Evolutionary conservation across 1,140 invertebrate species (phyloP), one percentile per base, ranked within the genome.

Genomic region (Pseudoatta argentina): DNA sequence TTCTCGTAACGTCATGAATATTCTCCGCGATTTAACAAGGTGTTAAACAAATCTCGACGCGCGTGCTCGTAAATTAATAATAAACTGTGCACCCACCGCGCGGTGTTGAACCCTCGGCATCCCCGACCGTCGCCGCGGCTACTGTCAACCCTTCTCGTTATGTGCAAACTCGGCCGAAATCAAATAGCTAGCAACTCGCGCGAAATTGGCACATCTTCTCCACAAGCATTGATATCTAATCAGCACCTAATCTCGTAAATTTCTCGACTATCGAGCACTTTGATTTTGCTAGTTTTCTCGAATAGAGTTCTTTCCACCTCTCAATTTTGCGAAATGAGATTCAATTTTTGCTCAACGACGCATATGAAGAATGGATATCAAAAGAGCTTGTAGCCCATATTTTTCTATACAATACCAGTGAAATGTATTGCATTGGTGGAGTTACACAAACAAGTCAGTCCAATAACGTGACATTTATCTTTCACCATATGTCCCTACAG

Each of bases 1-100:
- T 88, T 64, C 86, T 77, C 77, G 59, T 75, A 77, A 87, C 86
- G 86, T 72, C 81, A 85, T 87, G 72, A 87, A 88, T 87, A 88
- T 87, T 87, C 86, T 63, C 16, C 48, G 34, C 51, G 63, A 76
- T 88, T 88, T 87, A 87, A 77, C 71, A 72, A 51, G 71, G 24
- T 57, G 72, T 81, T 88, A 87, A 88, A 87, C 78, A 77, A 88
- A 85, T 72, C 39, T 61, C 55, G 53, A 55, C 76, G 77, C 87
- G 86, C 87, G 86, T 83, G 71, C 86, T 76, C 87, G 77, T 87
- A 88, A 88, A 88, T 88, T 88, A 87, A 87, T 88, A 76, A 76
- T 61, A 88, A 88, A 87, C 53, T 63, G 69, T 44, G 34, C 64
- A 48, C 48, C 14, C 18, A 2, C 16, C 59, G 55, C 18, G 14